These are phyloP conservation scores for Hemiscyllium ocellatum DNA, from an alignment of 2,113 vertebrate genomes.

Conservation along the genomic window DNA sequence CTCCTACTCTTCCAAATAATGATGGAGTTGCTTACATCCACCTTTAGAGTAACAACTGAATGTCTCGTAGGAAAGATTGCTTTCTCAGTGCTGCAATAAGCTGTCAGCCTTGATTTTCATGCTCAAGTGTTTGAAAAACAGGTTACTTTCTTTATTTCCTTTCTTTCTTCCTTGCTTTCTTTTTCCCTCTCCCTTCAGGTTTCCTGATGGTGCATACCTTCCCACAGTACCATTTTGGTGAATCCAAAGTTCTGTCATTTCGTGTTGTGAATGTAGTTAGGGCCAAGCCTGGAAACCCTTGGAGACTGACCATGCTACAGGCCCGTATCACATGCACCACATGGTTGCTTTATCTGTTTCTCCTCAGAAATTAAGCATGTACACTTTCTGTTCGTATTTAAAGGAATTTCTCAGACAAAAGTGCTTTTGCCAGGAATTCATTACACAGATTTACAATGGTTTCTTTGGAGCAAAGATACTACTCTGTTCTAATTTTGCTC, in stretches of 20 bases:
- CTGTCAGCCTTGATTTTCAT: not conserved
- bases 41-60: not conserved
- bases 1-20: not conserved
- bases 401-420: not conserved
- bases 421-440: not conserved
- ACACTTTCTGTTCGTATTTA: not conserved
- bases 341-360: not conserved
- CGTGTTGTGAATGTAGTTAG: not conserved
- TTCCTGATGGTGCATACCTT: not conserved
- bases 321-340: not conserved
- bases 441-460: not conserved
- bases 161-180: not conserved
- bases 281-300: not conserved
- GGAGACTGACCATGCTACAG: not conserved
- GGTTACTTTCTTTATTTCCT: not conserved
- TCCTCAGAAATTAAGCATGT: not conserved
- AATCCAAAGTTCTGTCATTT: not conserved
- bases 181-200: not conserved
- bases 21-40: not conserved
- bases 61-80: not conserved
- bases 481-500: not conserved
- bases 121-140: not conserved
- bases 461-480: not conserved
- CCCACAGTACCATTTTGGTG: not conserved
- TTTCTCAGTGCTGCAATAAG: not conserved